Evolutionary conservation across 2,113 vertebrate species (phyloP).

Genomic region (Hoplias malabaricus): DNA sequence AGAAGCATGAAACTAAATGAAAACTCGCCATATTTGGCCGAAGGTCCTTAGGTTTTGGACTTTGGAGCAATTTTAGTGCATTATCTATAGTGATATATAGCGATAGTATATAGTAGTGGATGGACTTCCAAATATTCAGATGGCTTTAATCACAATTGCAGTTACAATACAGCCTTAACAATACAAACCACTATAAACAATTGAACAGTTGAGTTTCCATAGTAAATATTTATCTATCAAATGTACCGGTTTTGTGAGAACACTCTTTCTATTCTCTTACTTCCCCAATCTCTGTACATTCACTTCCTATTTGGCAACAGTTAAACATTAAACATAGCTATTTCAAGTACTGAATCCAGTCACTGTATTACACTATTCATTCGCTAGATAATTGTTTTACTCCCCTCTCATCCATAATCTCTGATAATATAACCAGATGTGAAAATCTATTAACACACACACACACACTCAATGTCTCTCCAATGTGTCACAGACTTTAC

Average conservation of each 20-base stretch:
- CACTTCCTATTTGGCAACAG: slow-evolving; percentile 13
- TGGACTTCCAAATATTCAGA: no score
- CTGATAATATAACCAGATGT: not conserved
- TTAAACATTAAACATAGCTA: not conserved
- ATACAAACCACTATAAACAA: no score
- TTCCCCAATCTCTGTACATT: slow-evolving; percentile 9
- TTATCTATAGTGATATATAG: no score
- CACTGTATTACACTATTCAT: not conserved
- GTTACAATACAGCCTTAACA: no score
- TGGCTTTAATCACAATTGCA: no score
- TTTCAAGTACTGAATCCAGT: not conserved
- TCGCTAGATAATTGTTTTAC: not conserved
- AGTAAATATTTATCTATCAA: not conserved
- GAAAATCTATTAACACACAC: not conserved
- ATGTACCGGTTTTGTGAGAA: not conserved
- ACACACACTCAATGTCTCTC: slow-evolving; percentile 33
- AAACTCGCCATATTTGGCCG: no score
- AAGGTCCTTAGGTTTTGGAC: no score
- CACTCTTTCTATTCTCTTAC: not conserved
- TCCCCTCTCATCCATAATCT: not conserved
- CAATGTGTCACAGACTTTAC: not conserved
- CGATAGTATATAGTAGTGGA: no score
- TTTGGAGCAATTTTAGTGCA: no score
- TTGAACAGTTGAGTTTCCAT: not conserved
- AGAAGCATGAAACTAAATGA: no score